Conservation (phyloP, 2,113 vertebrate species). For the Aspidoscelis tigris region DNA sequence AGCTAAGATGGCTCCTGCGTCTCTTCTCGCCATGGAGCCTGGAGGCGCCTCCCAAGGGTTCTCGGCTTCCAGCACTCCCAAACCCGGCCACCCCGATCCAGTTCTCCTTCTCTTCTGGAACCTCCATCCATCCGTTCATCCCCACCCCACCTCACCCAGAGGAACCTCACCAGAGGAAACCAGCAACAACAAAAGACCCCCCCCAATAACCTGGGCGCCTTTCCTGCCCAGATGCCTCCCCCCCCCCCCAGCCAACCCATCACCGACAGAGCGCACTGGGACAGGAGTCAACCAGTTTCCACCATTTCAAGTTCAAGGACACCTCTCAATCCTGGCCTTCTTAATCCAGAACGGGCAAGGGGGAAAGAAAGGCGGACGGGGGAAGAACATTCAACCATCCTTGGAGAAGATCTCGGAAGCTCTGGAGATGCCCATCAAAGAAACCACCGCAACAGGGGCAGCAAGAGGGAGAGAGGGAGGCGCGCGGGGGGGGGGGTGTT, state of each 20-base stretch:
- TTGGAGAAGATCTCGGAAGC: conserved; percentile 12
- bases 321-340: conserved; percentile 57
- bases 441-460: not conserved
- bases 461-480: conserved; percentile 27
- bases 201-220: not conserved
- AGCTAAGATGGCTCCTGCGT: conserved; percentile 80
- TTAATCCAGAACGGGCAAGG: not conserved
- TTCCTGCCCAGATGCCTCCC: not conserved
- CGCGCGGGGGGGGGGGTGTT: not conserved
- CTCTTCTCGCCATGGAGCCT: conserved; percentile 48
- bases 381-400: not conserved
- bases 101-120: not conserved
- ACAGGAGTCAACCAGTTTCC: conserved; percentile 53
- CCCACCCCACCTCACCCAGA: conserved; percentile 26
- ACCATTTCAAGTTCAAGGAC: conserved; percentile 85
- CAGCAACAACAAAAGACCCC: not conserved
- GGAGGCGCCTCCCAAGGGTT: not conserved
- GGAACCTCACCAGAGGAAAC: conserved; percentile 5
- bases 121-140: not conserved
- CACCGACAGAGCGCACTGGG: conserved; percentile 53
- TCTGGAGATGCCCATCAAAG: conserved; percentile 8
- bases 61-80: conserved; percentile 10
- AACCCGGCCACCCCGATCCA: not conserved
- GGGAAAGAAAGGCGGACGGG: not conserved
- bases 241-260: not conserved